Evolutionary conservation across 2,888 invertebrate genomes (phyloP).

Genomic region (Meghimatium bilineatum): DNA sequence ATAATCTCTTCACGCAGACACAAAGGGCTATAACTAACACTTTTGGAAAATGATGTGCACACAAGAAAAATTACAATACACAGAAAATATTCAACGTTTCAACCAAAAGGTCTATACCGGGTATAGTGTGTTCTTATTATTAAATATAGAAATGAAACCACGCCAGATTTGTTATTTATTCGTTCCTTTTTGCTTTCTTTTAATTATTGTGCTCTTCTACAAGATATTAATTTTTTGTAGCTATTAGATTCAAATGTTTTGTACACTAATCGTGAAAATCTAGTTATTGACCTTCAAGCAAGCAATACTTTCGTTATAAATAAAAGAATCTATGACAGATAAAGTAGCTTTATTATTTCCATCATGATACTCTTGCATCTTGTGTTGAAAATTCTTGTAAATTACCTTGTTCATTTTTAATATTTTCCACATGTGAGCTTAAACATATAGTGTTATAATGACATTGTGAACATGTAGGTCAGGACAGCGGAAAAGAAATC

Average conservation of each 20-base stretch:
- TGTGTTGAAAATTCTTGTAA: neutral
- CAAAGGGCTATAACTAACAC: too few species aligned
- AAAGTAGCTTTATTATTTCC: neutral
- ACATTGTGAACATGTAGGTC: neutral
- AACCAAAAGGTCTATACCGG: too few species aligned
- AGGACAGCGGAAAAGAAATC: neutral
- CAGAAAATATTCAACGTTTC: too few species aligned
- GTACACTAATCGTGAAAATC: neutral
- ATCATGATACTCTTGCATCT: neutral
- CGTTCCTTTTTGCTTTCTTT: neutral
- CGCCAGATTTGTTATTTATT: neutral
- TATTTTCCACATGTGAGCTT: neutral
- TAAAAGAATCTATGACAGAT: neutral
- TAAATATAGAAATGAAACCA: too few species aligned
- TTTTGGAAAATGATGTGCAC: too few species aligned
- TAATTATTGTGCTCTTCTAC: neutral
- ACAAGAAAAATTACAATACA: too few species aligned
- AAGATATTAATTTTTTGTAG: neutral
- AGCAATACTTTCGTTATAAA: neutral
- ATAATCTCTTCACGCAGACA: too few species aligned
- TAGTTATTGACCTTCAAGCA: neutral
- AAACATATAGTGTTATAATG: neutral
- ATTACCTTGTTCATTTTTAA: neutral
- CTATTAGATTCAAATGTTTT: neutral
- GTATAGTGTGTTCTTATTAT: too few species aligned